Percentiles rank a stretch among this genome's conserved stretches.
phyloP scores from a whole-genome alignment of 2,797 vertebrate genomes.

The Chaenodraco wilsoni region DNA sequence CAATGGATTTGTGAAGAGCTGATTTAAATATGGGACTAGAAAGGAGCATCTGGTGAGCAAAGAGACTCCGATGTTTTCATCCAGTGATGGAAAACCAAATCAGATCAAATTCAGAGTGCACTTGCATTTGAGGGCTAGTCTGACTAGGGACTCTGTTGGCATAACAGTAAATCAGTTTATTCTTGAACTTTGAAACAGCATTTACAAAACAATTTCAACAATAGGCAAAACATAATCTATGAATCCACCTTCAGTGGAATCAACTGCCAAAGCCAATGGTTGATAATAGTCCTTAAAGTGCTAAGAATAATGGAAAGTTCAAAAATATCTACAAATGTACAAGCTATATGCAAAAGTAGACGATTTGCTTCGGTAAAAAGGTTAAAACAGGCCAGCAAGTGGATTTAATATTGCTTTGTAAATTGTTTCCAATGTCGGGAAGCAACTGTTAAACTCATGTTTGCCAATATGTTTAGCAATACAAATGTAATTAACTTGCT shows the following conservation, averaged over 20 bases:
- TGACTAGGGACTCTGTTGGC: too few species aligned
- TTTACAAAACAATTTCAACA: neutral
- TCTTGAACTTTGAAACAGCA: too few species aligned
- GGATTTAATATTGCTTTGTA: neutral
- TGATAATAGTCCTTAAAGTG: neutral
- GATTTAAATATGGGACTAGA: too few species aligned
- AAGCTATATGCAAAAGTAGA: neutral
- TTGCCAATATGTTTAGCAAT: neutral
- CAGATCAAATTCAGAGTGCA: too few species aligned
- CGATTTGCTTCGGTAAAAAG: neutral
- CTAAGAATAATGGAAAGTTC: neutral
- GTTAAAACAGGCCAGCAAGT: neutral
- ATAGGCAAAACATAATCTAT: neutral
- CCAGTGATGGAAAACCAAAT: too few species aligned
- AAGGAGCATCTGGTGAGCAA: too few species aligned
- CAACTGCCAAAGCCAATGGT: neutral
- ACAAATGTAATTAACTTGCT: neutral
- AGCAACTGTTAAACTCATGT: neutral
- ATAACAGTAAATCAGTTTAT: too few species aligned
- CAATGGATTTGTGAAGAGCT: too few species aligned
- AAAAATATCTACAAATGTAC: neutral
- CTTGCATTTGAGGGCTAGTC: too few species aligned
- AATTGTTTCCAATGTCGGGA: neutral
- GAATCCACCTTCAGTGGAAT: neutral
- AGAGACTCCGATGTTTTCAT: too few species aligned